A percentile compares a stretch with the other conserved stretches of the same genome.
phyloP scores from a whole-genome alignment of 2,797 vertebrate genomes.

The Diglossa cyanea region DNA sequence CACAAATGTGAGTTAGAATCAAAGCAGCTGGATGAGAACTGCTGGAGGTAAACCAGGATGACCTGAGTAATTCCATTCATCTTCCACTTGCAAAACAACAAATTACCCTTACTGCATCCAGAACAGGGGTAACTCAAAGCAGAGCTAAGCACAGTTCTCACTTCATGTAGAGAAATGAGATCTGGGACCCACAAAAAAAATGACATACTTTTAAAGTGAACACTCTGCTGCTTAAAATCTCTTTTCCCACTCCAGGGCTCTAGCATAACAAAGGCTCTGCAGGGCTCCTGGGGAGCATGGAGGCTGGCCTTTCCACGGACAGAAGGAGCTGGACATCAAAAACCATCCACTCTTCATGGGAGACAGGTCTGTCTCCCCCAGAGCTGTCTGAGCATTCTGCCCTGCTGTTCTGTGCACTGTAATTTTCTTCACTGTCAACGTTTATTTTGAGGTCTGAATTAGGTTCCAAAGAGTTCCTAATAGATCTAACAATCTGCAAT shows the following conservation, averaged over 20 bases:
- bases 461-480: neutral
- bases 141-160: neutral
- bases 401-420: neutral
- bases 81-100: neutral
- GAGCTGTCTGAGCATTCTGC: neutral
- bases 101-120: neutral
- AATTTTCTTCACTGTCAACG: neutral
- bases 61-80: neutral
- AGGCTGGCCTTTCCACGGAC: neutral
- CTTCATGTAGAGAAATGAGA: neutral
- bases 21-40: neutral
- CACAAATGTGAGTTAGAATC: neutral
- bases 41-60: slow-evolving; percentile 6
- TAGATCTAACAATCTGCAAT: neutral
- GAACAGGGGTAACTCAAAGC: neutral
- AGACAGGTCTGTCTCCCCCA: neutral
- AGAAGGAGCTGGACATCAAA: neutral
- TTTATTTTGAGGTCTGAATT: neutral
- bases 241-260: neutral
- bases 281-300: neutral
- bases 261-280: neutral
- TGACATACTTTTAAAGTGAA: neutral
- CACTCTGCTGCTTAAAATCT: neutral
- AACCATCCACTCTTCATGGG: neutral
- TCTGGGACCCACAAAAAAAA: neutral